Conservation (phyloP, 2,113 vertebrate species). For the Coptodon rendalli region DNA sequence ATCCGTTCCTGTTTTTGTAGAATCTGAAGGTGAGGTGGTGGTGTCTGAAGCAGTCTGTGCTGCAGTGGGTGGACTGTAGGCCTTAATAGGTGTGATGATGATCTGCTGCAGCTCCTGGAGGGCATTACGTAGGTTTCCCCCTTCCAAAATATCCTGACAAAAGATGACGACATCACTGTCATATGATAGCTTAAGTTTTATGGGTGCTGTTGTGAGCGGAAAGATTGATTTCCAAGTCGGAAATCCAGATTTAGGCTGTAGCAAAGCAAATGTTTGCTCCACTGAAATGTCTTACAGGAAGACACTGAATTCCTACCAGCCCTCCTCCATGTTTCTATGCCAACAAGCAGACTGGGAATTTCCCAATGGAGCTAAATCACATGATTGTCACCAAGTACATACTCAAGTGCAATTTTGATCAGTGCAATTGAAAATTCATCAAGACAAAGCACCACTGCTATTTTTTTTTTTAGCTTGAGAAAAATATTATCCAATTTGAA, state of each 20-base stretch:
- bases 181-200: neutral
- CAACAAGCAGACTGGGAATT: neutral
- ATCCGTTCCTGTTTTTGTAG: slow-evolving; percentile 66
- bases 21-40: slow-evolving; percentile 56
- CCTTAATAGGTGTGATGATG: slow-evolving; percentile 88
- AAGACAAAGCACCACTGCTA: neutral
- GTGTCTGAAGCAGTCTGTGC: slow-evolving; percentile 57
- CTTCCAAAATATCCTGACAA: slow-evolving; percentile 87
- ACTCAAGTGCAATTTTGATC: neutral
- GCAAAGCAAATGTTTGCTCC: neutral
- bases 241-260: neutral
- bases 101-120: slow-evolving; percentile 92
- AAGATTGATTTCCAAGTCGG: neutral
- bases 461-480: neutral
- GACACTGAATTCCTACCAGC: neutral
- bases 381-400: neutral
- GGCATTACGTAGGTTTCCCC: slow-evolving; percentile 88
- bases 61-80: slow-evolving; percentile 72
- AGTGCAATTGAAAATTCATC: neutral
- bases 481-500: neutral
- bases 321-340: neutral
- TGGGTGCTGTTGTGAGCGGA: neutral
- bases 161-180: neutral
- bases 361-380: neutral
- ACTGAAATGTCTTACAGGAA: neutral